These are phyloP conservation scores for Callinectes sapidus DNA, from an alignment of 2,888 invertebrate genomes.

Conservation along the genomic window DNA sequence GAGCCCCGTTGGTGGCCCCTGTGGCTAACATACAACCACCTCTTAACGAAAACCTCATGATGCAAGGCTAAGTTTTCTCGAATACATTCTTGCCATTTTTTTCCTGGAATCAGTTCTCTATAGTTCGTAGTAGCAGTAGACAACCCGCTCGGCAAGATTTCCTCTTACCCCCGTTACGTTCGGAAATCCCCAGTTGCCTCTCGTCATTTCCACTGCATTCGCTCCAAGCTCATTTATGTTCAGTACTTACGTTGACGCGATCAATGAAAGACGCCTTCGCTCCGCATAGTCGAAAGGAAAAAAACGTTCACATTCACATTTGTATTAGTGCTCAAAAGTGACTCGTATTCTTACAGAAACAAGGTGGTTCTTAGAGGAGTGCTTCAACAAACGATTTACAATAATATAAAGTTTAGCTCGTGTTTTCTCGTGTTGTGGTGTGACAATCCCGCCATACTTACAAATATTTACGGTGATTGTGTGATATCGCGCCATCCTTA, in stretches of 20 bases:
- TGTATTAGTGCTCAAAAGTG: background rate
- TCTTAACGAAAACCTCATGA: too few species aligned
- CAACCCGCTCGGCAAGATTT: background rate
- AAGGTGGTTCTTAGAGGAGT: background rate
- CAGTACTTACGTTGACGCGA: background rate
- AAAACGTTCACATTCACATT: background rate
- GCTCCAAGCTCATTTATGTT: background rate
- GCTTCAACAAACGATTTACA: background rate
- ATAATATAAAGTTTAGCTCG: background rate
- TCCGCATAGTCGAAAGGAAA: background rate
- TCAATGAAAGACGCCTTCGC: background rate
- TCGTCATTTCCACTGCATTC: constrained; percentile 12
- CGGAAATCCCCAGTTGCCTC: background rate
- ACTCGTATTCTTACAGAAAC: background rate
- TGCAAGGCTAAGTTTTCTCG: too few species aligned
- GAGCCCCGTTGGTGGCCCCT: too few species aligned
- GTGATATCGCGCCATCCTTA: background rate
- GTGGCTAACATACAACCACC: too few species aligned
- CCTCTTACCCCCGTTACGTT: background rate
- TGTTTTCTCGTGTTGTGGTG: background rate
- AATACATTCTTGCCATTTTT: too few species aligned
- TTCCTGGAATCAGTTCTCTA: background rate
- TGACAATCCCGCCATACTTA: too few species aligned
- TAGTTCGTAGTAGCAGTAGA: background rate
- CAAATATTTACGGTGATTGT: too few species aligned